Base-by-base conservation (phyloP, 2,888 invertebrate species). In the Hirtodrosophila histrioides region DNA sequence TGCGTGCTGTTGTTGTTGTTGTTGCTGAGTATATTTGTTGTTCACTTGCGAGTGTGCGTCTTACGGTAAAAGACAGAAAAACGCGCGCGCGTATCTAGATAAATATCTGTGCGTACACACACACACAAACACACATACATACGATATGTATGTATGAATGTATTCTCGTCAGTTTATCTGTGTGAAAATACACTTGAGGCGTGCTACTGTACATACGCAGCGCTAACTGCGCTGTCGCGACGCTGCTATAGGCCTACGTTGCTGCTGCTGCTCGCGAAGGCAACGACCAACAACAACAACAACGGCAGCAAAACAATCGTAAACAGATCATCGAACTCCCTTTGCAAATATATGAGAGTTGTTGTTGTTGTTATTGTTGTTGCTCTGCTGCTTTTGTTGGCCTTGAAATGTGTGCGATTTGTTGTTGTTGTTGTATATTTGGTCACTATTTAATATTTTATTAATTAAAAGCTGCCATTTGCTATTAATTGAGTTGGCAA, bases 291-390 rank as follows among this genome's bases (percentile, higher is more conserved):
- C 44, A 63, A 65, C 44, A 58, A 46, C 60, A 54, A 40, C 36
- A 70, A 29, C 54, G 48, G 27, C 41, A 60, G 77, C 64, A 66
- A 78, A 75, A 82, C 86, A 89, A 89, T 82, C 88, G 86, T 90
- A 89, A 89, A 89, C 89, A 90, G 89, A 90, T 90, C 89, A 88
- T 89, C 90, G 89, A 90, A 90, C 90, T 88, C 88, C 69, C 69
- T 69, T 62, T 10, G 66, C 60, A 36, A 62, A 58, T 51, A 36
- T 62, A 44, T 24, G 31, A 46, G 54, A 53, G 40, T 43, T 54
- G 35, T 36, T 53, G 36, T 17, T 55, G 37, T 31, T 60, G 40
- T 35, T 64, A 12, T 57, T 60, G 53, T 50, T 58, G 31, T 35
- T 49, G 57, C 39, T 61, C 29, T 40, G 35, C 43, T 57, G 45